phyloP scores from a whole-genome alignment of 1,140 invertebrate species.

The Nilaparvata lugens region DNA sequence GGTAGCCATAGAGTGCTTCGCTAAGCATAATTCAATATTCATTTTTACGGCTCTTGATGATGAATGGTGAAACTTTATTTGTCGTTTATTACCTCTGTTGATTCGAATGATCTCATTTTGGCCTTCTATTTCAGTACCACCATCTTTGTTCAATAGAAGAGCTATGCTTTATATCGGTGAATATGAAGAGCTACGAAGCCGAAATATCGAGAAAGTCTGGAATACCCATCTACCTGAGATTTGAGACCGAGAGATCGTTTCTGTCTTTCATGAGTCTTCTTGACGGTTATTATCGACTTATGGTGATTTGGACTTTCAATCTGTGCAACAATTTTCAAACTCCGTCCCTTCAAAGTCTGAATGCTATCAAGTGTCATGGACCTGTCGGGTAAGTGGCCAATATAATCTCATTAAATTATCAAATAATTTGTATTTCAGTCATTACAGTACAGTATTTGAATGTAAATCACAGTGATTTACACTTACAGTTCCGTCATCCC shows the following conservation, averaged over 20 bases:
- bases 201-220: slow-evolving; percentile 70
- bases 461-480: not conserved
- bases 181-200: slow-evolving; percentile 46
- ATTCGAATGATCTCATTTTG: slow-evolving; percentile 8
- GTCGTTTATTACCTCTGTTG: no score
- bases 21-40: no score
- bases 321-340: slow-evolving; percentile 68
- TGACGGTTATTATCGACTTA: slow-evolving; percentile 81
- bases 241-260: slow-evolving; percentile 46
- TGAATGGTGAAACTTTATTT: no score
- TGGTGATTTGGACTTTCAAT: slow-evolving; percentile 83
- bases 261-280: slow-evolving; percentile 74
- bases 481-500: no score
- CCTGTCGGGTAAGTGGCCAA: slow-evolving; percentile 59
- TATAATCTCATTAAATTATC: slow-evolving; percentile 10
- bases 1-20: no score
- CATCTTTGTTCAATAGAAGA: slow-evolving; percentile 72
- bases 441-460: slow-evolving; percentile 17
- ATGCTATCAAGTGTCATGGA: slow-evolving; percentile 72
- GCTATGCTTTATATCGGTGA: slow-evolving; percentile 64
- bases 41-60: no score
- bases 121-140: slow-evolving; percentile 47
- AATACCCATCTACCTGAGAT: slow-evolving; percentile 65
- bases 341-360: slow-evolving; percentile 62
- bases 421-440: no score